Evolutionary conservation across 2,888 invertebrate genomes (phyloP), one percentile per base, ranked within the genome.

Genomic region (Phrixothrix hirtus): DNA sequence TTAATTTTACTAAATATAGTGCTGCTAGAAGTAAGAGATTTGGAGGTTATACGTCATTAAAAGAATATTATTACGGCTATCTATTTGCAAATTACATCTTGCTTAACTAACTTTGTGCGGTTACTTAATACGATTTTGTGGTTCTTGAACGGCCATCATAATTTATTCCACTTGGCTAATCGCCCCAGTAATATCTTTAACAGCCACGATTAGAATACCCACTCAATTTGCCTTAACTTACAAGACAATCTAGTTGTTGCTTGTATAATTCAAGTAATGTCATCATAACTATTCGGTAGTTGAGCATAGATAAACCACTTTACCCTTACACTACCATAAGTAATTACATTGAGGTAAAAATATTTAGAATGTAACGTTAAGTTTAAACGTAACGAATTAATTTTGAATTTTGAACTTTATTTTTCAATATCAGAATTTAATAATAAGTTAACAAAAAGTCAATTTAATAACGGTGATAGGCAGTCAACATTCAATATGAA

Each of bases 201-300:
- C n/a, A 38, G 27, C 11, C 17, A 29, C 17, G 16, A 27, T 46
- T 38, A 46, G 38, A 38, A 38, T 21, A 30, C 27, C 46, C 36
- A 31, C 38, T 38, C 46, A 46, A 45, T 45, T 45, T 45, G 37
- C 36, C 36, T 9, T 14, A 35, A 29, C 16, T 27, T 27, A 29
- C 17, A 36, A 37, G 45, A 29, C 44, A 44, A 7, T 7, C 21
- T 21, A 21, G 21, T 21, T 21, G 21, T 21, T 21, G 21, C 21
- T 21, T 21, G 4, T 48, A 16, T 41, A 41, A 48, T 48, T 48
- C 26, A 29, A 15, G 29, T 12, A 35, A 11, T 41, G 35, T 48
- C 41, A 41, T 14, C 39, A 13, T 39, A 37, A 36, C 27, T 15
- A 48, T 48, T 48, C 48, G 39, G 39, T 47, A 47, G 39, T 16